Evolutionary conservation across 2,797 vertebrate genomes (phyloP), one percentile per base, ranked within the genome.

Genomic region (Mycteria americana): DNA sequence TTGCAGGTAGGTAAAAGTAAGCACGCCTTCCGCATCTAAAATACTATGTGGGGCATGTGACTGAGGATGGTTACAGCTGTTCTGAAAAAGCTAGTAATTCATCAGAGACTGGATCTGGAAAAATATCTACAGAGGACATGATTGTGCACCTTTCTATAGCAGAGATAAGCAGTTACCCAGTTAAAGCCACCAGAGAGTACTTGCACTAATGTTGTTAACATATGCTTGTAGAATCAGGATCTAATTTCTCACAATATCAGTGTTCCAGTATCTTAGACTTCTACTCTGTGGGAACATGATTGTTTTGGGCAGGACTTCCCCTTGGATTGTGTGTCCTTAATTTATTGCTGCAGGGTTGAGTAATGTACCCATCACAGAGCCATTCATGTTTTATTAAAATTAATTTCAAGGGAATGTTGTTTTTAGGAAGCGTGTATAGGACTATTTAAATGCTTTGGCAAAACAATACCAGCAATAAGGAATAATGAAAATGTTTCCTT

Each of bases 331-430:
- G 13, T 65, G 79, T 81, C 94, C 85, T 91, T 96, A 94, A 97
- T 92, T 95, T 95, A 92, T 86, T 91, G 73, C 87, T 96, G 62
- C 85, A 95, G 79, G 82, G 62, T 86, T 95, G 89, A 95, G 87
- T 89, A 97, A 97, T 73, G 82, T 81, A 94, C 85, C 69, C 4
- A 92, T 89, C 94, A 91, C 30, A 92, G 37, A 94, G 54, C 16
- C 54, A 83, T 88, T 94, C 89, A 95, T 95, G 85, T 94, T 95
- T 97, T 96, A 97, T 96, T 97, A 92, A 94, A 96, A 96, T 92
- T 96, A 89, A 95, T 97, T 95, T 93, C 89, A 94, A 86, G 87
- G 50, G 57, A 84, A 57, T 43, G 45, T 31, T 91, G 18, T 25
- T 91, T 93, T 88, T 80, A 68, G 82, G 37, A 88, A 96, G 50